Conservation (phyloP, 2,888 invertebrate genomes). For the Drosophila paramelanica region DNA sequence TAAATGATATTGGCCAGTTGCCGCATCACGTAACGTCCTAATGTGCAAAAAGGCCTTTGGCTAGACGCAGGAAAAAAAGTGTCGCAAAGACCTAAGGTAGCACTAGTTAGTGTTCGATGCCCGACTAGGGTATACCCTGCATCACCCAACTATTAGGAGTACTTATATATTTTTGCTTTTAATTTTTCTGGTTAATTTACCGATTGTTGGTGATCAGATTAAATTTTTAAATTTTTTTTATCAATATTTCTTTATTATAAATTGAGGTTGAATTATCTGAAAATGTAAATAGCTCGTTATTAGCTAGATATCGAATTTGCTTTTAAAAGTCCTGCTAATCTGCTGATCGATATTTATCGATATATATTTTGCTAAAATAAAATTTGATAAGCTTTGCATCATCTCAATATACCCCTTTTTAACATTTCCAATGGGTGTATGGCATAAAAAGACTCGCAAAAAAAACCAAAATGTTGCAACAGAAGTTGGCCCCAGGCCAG, state of each 20-base stretch:
- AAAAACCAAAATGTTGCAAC: conserved; percentile 19
- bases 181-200: no score
- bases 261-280: no score
- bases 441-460: background rate
- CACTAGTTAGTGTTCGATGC: background rate
- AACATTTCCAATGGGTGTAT: background rate
- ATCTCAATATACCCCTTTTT: background rate
- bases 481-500: conserved; percentile 35
- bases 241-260: no score
- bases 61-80: conserved; percentile 39
- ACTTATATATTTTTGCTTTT: no score
- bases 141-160: background rate
- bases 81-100: conserved; percentile 17
- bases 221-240: no score
- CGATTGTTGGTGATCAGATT: no score
- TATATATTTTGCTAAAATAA: no score
- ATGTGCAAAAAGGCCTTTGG: conserved; percentile 40
- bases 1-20: conserved; percentile 45
- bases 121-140: background rate
- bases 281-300: no score
- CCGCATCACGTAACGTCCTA: conserved; percentile 62
- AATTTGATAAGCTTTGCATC: no score
- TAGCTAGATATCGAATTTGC: no score
- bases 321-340: no score
- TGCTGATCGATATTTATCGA: no score